Conservation (phyloP, 2,797 vertebrate genomes). For the Acropternis orthonyx region DNA sequence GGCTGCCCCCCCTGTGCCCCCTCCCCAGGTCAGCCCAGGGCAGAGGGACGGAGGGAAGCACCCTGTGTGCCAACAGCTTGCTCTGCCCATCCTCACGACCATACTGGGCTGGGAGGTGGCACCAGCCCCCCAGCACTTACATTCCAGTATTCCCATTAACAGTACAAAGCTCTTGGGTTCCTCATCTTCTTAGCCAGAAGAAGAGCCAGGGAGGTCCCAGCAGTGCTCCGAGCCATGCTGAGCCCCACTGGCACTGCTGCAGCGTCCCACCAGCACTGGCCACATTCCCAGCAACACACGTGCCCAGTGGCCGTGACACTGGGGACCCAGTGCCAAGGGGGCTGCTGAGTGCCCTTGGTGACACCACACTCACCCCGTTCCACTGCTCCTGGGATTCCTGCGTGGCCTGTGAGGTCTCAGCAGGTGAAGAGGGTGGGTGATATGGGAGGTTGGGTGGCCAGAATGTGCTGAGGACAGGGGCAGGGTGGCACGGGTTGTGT, state of each 20-base stretch:
- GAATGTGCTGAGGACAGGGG: too few relatives aligned
- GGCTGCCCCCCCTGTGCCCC: fast-evolving
- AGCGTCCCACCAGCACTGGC: neutral
- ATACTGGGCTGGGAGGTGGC: fast-evolving
- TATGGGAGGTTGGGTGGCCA: neutral
- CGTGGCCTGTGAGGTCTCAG: fast-evolving
- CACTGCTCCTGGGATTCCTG: neutral
- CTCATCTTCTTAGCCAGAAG: neutral
- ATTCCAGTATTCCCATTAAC: neutral
- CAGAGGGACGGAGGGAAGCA: neutral
- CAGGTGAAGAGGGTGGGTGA: neutral
- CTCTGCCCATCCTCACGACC: neutral
- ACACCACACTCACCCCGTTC: neutral
- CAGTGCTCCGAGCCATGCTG: fast-evolving
- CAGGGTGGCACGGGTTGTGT: neutral
- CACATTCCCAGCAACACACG: fast-evolving
- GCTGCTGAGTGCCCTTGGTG: neutral
- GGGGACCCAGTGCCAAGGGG: neutral
- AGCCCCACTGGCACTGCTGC: neutral
- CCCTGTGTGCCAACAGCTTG: neutral
- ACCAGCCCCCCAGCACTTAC: fast-evolving
- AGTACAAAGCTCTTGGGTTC: neutral
- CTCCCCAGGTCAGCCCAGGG: neutral
- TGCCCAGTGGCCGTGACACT: neutral
- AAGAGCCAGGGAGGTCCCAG: neutral